Evolutionary conservation across 2,797 vertebrate genomes (phyloP), one percentile per base, ranked within the genome.

Genomic region (Chelon labrosus): DNA sequence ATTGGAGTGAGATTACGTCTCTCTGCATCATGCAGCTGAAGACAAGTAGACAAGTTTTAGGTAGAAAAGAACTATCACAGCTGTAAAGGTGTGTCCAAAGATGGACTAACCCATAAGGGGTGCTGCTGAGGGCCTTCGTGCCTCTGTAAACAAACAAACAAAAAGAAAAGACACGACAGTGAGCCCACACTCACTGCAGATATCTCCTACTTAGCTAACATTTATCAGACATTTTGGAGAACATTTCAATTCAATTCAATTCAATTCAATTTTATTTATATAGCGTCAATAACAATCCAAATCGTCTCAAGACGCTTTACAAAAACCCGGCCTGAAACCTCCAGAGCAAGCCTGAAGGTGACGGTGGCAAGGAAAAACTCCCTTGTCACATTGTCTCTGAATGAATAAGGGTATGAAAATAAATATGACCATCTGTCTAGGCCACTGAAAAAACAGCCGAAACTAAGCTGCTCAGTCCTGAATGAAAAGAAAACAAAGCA

Each of bases 81-180:
- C 5, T 60, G 7, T 1, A 25, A 51, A 5, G 42, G 0, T 31
- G 0, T 63, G 31, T 70, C 16, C 55, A 70, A 64, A 77, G 14
- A 7, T 4, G 42, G 50, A 2, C 80, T 0, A 88, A 93, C 86
- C 7, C 70, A 87, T 77, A 20, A 90, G 64, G 27, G 84, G 79
- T 12, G 0, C 0, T 31, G 72, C 1, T 8, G 87, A 88, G 0
- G 0, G 22, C 49, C 87, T 83, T 65, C 83, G 77, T 10, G 22
- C 0, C 16, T 19, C 89, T 91, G 85, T 70, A 1, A 56, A 67
- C 19, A 65, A 69, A 63, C 74, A 31, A 3, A 70, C 1, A 44
- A 8, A 75, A 35, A 35, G 31, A 8, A 35, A 35, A 35, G 31
- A 54, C 0, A 80, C 31, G 19, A 50, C 20, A 35, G 14, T 61